Conservation (phyloP, 2,797 vertebrate genomes). For the Sebastes iracundus region DNA sequence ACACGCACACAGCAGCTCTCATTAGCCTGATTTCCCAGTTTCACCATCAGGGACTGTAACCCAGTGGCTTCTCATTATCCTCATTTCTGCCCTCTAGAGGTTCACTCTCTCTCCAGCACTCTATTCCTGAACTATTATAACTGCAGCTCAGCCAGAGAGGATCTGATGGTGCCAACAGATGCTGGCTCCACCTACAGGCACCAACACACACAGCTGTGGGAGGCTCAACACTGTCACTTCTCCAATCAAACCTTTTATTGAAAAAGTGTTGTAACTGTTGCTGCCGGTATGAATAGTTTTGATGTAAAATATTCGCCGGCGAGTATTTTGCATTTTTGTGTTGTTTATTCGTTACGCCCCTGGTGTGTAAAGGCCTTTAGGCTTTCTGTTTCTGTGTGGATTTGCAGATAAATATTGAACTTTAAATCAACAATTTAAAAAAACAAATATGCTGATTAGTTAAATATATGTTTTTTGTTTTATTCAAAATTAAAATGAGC, state of each 20-base stretch:
- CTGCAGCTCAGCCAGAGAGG: not conserved
- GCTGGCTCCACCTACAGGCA: constrained; percentile 54
- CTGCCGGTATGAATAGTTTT: too few relatives aligned
- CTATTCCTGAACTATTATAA: constrained; percentile 13
- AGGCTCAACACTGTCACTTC: not conserved
- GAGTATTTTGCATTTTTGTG: too few relatives aligned
- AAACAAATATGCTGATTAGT: too few relatives aligned
- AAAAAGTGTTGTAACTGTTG: too few relatives aligned
- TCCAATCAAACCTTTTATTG: too few relatives aligned
- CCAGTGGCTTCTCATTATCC: constrained; percentile 53
- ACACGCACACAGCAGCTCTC: constrained; percentile 1
- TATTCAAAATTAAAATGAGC: too few relatives aligned
- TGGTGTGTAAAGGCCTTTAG: too few relatives aligned
- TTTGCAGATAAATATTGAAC: not conserved
- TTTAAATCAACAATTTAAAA: not conserved
- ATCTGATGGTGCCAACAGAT: not conserved
- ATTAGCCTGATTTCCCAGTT: constrained; percentile 70
- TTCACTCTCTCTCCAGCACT: not conserved
- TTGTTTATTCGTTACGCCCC: not conserved
- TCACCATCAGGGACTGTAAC: constrained; percentile 30
- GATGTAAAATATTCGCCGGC: too few relatives aligned
- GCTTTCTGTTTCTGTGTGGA: not conserved
- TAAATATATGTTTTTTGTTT: too few relatives aligned
- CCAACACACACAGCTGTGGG: not conserved
- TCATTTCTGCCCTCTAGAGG: constrained; percentile 68